Base-by-base conservation (phyloP, 2,797 vertebrate genomes). In the Neosalanx taihuensis region DNA sequence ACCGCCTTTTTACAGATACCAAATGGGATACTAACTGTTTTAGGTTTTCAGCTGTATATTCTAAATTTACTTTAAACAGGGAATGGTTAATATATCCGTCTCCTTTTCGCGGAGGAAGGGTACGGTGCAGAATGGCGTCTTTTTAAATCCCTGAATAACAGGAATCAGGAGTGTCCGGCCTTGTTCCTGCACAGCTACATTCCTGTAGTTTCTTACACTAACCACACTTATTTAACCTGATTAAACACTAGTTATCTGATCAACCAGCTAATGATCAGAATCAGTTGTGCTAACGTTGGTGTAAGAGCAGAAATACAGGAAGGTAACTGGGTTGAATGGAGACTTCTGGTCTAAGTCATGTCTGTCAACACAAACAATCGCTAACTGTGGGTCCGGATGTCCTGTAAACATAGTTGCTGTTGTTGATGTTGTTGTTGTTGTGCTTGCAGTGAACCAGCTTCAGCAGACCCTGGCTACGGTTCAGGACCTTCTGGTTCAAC, bases 401-500 rank as follows among this genome's bases (percentile, higher is more conserved):
- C 35, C 0, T 37, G 37, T n/a, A 53, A 53, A n/a, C 51, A 51
- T 13, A 13, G 51, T 53, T 53, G 18, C 9, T 4, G 37, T 41
- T 41, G 37, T 4, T 41, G 37, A 37, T 72, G 0, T 82, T 74
- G 78, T 67, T 79, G 64, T 4, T 80, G 66, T 74, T 79, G 67
- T 85, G 80, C 71, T 63, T 81, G 79, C 87, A 99, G 97, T 99
- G 78, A 94, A 91, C 72, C 97, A 99, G 87, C 86, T 99, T 67
- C 97, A 99, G 89, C 92, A 93, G 79, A 98, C 96, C 1, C 86
- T 99, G 86, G 92, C 92, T 67, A 92, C 95, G 0, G 93, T 99
- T 75, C 97, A 99, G 85, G 96, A 99, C 70, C 92, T 99, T 70
- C 91, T 99, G 76, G 82, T 94, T 56, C 96, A 98, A 80, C 97